phyloP scores from a whole-genome alignment of 2,888 invertebrate species.

The Heliconius aoede region DNA sequence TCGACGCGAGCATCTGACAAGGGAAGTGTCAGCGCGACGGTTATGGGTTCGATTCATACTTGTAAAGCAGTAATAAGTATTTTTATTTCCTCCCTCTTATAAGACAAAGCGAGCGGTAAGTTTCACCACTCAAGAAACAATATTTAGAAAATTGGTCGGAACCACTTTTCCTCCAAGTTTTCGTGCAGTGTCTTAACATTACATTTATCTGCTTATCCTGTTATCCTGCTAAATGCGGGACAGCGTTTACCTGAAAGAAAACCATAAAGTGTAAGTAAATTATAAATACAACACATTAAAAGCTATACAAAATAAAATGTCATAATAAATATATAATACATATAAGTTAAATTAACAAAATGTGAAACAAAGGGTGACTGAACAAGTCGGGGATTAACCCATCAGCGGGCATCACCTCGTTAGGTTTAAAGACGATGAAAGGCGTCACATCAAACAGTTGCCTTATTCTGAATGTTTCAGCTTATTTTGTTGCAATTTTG shows the following conservation, averaged over 20 bases:
- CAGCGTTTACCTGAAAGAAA: too few relatives aligned
- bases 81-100: background rate
- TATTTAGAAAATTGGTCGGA: too few relatives aligned
- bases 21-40: background rate
- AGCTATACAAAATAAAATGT: background rate
- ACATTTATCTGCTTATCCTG: too few relatives aligned
- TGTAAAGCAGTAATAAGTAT: background rate
- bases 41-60: background rate
- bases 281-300: background rate
- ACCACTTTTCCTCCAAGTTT: too few relatives aligned
- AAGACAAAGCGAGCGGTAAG: too few relatives aligned
- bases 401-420: constrained; percentile 52
- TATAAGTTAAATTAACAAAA: background rate
- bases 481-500: constrained; percentile 9
- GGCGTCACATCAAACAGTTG: constrained; percentile 49
- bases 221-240: too few relatives aligned
- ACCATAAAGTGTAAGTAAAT: background rate
- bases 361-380: constrained; percentile 37
- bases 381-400: constrained; percentile 49
- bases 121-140: too few relatives aligned
- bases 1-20: too few relatives aligned
- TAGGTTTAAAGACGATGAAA: constrained; percentile 49
- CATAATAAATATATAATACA: background rate
- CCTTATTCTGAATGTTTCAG: constrained; percentile 38
- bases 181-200: too few relatives aligned